Evolutionary conservation across 2,113 vertebrate species (phyloP).

Genomic region (Oreocharis arfaki): DNA sequence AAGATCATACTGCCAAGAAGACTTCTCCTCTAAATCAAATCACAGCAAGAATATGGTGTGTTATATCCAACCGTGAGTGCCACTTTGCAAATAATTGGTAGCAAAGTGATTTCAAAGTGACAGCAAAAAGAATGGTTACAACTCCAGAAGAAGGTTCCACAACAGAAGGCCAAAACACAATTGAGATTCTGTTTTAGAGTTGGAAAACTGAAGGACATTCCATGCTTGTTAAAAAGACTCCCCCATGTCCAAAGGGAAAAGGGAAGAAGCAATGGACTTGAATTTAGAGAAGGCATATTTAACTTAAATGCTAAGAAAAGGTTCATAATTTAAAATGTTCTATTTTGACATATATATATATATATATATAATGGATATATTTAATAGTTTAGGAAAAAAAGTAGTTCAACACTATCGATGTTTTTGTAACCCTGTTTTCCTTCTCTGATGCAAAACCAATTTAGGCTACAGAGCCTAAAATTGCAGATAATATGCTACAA

Average conservation of each 20-base stretch:
- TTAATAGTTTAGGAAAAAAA: background rate
- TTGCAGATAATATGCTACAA: background rate
- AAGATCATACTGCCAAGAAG: background rate
- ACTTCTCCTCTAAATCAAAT: background rate
- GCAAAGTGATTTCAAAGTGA: background rate
- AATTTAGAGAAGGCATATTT: background rate
- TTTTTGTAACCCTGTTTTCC: background rate
- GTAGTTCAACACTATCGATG: background rate
- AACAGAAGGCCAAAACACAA: background rate
- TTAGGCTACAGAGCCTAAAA: background rate
- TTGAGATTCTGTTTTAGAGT: background rate
- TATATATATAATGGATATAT: background rate
- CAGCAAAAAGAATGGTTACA: background rate
- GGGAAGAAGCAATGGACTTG: background rate
- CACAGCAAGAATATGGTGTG: background rate
- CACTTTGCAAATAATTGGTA: background rate
- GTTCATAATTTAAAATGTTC: background rate
- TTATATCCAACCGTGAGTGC: background rate
- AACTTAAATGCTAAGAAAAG: background rate
- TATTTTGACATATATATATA: background rate
- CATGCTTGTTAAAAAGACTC: background rate
- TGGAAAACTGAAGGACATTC: background rate
- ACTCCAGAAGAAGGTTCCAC: background rate
- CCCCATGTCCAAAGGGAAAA: background rate
- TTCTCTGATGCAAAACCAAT: background rate